These are phyloP conservation scores for Rhipidura dahli DNA, from an alignment of 2,113 vertebrate species.

Conservation along the genomic window DNA sequence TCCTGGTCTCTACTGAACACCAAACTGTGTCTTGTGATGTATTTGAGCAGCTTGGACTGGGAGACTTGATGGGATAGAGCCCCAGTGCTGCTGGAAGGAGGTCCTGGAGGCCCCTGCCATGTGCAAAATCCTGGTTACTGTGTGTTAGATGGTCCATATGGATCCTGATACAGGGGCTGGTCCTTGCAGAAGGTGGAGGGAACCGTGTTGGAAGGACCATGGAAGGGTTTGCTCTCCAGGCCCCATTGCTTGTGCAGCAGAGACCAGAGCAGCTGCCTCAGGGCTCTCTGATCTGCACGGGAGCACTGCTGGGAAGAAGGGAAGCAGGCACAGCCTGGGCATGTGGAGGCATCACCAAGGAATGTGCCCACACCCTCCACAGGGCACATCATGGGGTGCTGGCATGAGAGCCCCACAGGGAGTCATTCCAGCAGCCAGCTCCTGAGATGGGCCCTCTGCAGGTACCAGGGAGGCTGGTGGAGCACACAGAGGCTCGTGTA, in stretches of 20 bases:
- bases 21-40: accelerated
- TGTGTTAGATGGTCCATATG: accelerated
- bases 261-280: neutral
- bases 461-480: neutral
- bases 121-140: neutral
- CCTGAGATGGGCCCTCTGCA: neutral
- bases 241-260: neutral
- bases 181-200: neutral
- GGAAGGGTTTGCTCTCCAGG: neutral
- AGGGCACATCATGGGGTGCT: neutral
- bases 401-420: neutral
- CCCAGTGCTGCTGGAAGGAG: neutral
- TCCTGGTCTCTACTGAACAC: neutral
- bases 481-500: neutral
- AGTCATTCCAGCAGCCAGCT: neutral
- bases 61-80: neutral
- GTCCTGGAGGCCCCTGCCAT: neutral
- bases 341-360: neutral
- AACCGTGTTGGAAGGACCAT: neutral
- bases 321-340: neutral
- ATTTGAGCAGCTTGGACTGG: neutral
- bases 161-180: neutral
- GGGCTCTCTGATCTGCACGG: neutral
- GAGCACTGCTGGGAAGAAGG: neutral
- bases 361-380: constrained; percentile 5